A percentile compares a stretch with the other conserved stretches of the same genome.
These are phyloP conservation scores for Epinotia brunnichana DNA, from an alignment of 2,888 invertebrate species.

Conservation along the genomic window DNA sequence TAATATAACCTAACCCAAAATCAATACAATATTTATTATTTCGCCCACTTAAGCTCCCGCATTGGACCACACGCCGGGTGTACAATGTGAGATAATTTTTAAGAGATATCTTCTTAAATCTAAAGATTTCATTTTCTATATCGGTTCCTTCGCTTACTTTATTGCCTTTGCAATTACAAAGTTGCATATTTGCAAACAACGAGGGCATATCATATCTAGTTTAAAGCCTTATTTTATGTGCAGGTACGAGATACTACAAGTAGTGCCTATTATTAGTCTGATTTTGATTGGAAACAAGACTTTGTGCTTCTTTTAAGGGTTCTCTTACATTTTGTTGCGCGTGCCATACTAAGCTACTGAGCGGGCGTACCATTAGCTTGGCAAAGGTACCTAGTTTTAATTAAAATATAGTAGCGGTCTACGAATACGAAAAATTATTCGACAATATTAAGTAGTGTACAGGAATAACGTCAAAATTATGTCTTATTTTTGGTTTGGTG, in stretches of 20 bases:
- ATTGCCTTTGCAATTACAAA: constrained; percentile 50
- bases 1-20: too few relatives aligned
- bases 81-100: constrained; percentile 74
- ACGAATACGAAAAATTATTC: too few relatives aligned
- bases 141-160: constrained; percentile 54
- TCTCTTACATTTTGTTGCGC: neutral
- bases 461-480: too few relatives aligned
- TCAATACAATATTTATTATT: too few relatives aligned
- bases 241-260: neutral
- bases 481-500: neutral
- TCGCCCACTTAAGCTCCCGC: constrained; percentile 37
- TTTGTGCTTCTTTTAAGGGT: neutral
- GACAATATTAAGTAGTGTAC: too few relatives aligned
- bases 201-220: constrained; percentile 27
- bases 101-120: constrained; percentile 74
- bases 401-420: too few relatives aligned
- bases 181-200: constrained; percentile 44
- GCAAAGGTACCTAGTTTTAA: too few relatives aligned
- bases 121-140: constrained; percentile 76
- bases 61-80: constrained; percentile 60
- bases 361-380: too few relatives aligned
- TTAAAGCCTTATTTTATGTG: neutral
- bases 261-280: neutral
- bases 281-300: neutral
- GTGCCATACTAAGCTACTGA: too few relatives aligned